Evolutionary conservation across 2,113 vertebrate species (phyloP).

Genomic region (Maccullochella peelii): DNA sequence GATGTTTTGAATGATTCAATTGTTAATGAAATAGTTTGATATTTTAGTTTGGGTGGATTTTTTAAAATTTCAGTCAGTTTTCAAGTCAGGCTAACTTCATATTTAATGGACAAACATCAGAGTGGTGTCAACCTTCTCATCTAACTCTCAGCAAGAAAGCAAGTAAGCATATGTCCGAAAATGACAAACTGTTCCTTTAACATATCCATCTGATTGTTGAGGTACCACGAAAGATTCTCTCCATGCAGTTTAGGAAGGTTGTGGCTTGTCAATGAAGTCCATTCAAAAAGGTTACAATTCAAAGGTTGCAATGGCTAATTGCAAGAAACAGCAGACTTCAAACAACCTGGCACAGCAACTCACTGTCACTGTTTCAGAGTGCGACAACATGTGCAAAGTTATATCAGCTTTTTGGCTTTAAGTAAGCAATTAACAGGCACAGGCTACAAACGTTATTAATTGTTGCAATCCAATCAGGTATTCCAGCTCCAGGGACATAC

Average conservation of each 20-base stretch:
- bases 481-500: not conserved
- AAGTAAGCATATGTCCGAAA: not conserved
- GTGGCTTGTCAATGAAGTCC: not conserved
- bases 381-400: not conserved
- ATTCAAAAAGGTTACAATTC: not conserved
- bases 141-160: not conserved
- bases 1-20: not conserved
- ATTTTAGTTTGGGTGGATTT: not conserved
- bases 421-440: not conserved
- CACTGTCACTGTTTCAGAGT: too few species aligned
- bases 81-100: not conserved
- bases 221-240: too few species aligned
- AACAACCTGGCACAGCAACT: not conserved
- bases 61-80: not conserved
- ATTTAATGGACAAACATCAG: not conserved
- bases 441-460: not conserved
- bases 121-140: not conserved
- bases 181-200: not conserved
- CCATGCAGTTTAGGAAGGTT: not conserved
- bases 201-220: not conserved
- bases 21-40: not conserved
- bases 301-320: not conserved
- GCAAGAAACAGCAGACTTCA: not conserved
- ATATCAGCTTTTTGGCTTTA: not conserved
- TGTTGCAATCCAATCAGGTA: not conserved